Base-by-base conservation (phyloP, 1,140 invertebrate species). In the Drosophila rufa region DNA sequence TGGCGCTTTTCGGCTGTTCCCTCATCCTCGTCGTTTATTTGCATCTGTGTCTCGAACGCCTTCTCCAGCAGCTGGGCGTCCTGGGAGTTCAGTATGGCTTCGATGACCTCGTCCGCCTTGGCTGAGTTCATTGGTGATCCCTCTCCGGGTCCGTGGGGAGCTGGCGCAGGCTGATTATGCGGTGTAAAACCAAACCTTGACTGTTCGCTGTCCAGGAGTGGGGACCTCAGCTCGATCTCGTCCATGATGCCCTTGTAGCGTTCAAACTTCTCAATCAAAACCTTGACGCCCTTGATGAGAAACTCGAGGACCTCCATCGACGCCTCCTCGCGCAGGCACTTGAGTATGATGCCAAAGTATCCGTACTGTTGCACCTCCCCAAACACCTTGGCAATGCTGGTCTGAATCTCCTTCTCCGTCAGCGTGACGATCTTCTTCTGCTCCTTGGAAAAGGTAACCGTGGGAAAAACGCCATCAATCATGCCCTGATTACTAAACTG, bases 381-480 rank as follows among this genome's bases (percentile, higher is more conserved):
- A n/a, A 96, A 76, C 40, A 95, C 95, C 93, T 95, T 95, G 3
- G 94, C 93, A 3, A 97, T 91, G 51, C 96, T 93, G 50, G 94
- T 94, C 58, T 95, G 95, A 56, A 96, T 95, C 91, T 96, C 96
- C 2, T 80, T 93, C 57, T 95, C 94, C 43, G 95, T 96, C 2
- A 97, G 92, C 1, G 94, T 94, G 14, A 97, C 95, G 15, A 97
- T 97, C 93, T 97, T 97, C 60, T 95, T 94, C 0, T 96, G 94
- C 83, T 96, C 95, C 91, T 95, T 96, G 1, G 96, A 97, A 84
- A 97, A 97, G 9, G 96, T 97, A 0, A 97, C 95, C 0, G 94
- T 94, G 0, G 96, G 96, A 92, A 97, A 97, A 0, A 93, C 93
- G 1, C 96, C 95, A 82, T 97, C 96, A 2, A 97, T 94, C 95